Evolutionary conservation across 2,797 vertebrate species (phyloP), one percentile per base, ranked within the genome.

Genomic region (Selene dorsalis): DNA sequence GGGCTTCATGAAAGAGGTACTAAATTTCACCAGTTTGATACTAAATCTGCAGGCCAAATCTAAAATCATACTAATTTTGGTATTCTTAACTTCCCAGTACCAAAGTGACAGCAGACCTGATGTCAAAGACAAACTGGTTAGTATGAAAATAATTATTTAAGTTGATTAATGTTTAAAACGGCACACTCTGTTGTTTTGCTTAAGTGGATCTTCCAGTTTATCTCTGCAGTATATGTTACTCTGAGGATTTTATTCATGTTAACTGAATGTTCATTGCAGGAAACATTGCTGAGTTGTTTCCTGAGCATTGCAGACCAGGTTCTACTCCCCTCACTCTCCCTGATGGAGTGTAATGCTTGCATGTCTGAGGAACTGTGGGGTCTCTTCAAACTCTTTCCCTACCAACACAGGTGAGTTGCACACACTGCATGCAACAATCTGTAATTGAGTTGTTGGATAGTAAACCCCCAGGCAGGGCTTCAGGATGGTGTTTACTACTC

Each of bases 301-400:
- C 93, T 99, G 91, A 97, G 96, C 91, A 97, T 98, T 86, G 96
- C 98, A 2, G 98, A 99, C 85, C 98, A 99, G 88, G 98, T 99
- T 85, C 93, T 99, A 69, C 96, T 99, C 68, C 98, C 98, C 1
- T 97, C 98, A 43, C 96, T 99, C 53, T 97, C 97, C 45, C 80
- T 99, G 84, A 98, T 99, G 98, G 98, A 99, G 87, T 98, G 97
- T 86, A 99, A 99, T 70, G 98, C 98, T 5, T 99, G 98, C 87
- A 98, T 99, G 97, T 99, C 98, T 68, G 98, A 99, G 88, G 98
- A 99, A 72, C 87, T 99, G 4, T 99, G 98, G 98, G 98, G 97
- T 47, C 96, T 99, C 95, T 98, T 99, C 89, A 99, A 98, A 92
- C 96, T 97, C 68, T 99, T 99, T 90, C 98, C 98, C 1, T 99